These are phyloP conservation scores for Cyphomyrus plagiostoma DNA, from an alignment of 2,113 vertebrate genomes.

Conservation along the genomic window DNA sequence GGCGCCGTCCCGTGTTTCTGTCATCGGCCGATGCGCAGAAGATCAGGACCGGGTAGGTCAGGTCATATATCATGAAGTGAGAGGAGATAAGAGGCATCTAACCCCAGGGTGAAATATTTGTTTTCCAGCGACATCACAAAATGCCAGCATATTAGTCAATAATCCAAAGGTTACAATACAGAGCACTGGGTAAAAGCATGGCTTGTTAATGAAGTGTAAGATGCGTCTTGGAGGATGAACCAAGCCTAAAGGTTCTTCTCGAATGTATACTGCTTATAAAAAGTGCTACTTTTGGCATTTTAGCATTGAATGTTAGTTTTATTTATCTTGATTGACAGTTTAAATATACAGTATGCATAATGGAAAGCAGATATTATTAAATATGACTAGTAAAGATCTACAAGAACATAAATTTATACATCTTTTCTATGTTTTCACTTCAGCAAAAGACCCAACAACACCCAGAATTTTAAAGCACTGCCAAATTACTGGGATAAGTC, in stretches of 20 bases:
- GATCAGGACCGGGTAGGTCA: constrained; percentile 36
- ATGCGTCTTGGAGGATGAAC: background rate
- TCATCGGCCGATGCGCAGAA: constrained; percentile 36
- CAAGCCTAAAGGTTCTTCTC: background rate
- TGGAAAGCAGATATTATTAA: background rate
- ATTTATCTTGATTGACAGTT: background rate
- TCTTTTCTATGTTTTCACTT: constrained; percentile 1
- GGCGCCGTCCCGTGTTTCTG: constrained; percentile 47
- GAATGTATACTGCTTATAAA: background rate
- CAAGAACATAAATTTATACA: background rate
- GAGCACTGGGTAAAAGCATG: background rate
- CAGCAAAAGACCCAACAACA: constrained; percentile 34
- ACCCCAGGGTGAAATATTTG: background rate
- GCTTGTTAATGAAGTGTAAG: background rate
- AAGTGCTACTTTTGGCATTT: background rate
- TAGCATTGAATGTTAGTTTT: background rate
- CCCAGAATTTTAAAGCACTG: constrained; percentile 21
- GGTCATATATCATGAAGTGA: no score
- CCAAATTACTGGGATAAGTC: constrained; percentile 57
- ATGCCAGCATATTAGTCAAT: background rate
- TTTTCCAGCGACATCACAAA: background rate
- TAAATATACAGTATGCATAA: background rate
- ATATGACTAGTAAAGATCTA: background rate
- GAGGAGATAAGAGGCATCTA: background rate
- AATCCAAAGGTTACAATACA: background rate